Base-by-base conservation (phyloP, 1,140 invertebrate genomes). In the Lasioglossum baleicum region DNA sequence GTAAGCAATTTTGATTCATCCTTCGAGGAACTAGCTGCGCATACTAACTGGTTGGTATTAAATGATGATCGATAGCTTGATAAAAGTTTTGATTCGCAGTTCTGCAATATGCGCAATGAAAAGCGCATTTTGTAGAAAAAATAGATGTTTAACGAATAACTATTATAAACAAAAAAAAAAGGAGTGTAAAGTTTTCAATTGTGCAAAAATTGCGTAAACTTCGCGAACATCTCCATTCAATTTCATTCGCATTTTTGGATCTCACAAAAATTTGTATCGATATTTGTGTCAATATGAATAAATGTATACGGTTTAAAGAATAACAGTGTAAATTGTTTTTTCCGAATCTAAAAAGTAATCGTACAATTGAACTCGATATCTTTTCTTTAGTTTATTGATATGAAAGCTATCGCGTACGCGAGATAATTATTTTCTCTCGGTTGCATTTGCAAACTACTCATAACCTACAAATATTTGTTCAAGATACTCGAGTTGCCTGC, bases 391-490 rank as follows among this genome's bases (percentile, higher is more conserved):
- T n/a, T 20, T 13, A 10, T 22, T 5, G 51, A 13, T 60, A 74
- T 67, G 60, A 80, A 80, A 60, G 65, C 4, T 42, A 51, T 74
- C 53, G 22, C 40, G 10, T 44, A 56, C 60, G 58, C 35, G 66
- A 8, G 66, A 69, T 76, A 76, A 76, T 69, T 51, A 77, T 73
- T 65, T 58, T 35, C 69, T 64, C 35, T n/a, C 22, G 20, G 35
- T 40, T 65, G 51, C 51, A 58, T 79, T 48, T 65, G 61, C 70
- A 56, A 65, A 65, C 76, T 73, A 66, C 64, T 73, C 51, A 20
- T 71, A 79, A 79, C 72, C 61, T 35, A 65, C 69, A 58, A 79
- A 79, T 79, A 73, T 79, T 79, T 79, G 61, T 22, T 31, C 61
- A 79, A 73, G 70, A 73, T 79, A 73, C 40, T 79, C 69, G 63